Base-by-base conservation (phyloP, 1,140 invertebrate species). In the Holotrichia oblita region DNA sequence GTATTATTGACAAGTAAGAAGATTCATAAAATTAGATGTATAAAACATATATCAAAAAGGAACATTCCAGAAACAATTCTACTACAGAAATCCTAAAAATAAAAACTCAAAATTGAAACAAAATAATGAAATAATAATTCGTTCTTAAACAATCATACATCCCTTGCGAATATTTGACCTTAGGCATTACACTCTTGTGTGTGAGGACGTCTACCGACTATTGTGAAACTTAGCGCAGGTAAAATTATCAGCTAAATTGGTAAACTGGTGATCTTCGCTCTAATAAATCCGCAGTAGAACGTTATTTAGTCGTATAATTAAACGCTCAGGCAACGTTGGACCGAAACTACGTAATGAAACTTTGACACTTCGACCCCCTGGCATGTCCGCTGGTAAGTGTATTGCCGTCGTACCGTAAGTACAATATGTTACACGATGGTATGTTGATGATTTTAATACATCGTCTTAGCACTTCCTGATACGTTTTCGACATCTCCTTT, bases 221-320 rank as follows among this genome's bases (percentile, higher is more conserved):
- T 48, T 42, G n/a, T 12, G 7, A 12, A 48, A 48, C n/a, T 48
- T 48, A 48, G 44, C 44, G 7, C 44, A 48, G 44, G 44, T 48
- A 12, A 48, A 12, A 48, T 48, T 48, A 48, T 48, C 1, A 48
- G n/a, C 12, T 48, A 48, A 48, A 48, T 48, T 48, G 44, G 44
- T 48, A 48, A 48, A 48, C 44, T 12, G 44, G 44, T n/a, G 44
- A 48, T 48, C 44, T 48, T 48, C 44, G 44, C 44, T 48, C 44
- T 48, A 48, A 48, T 48, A 48, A 48, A 48, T 48, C 44, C 44
- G 12, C 12, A 8, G 8, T 3, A n/a, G 12, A 48, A 48, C 44
- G 44, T 48, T n/a, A 48, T 48, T 48, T 48, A 48, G 44, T 48
- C 44, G 44, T 48, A 48, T 48, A 48, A 48, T 48, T 48, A 48